Conservation (phyloP, 2,888 invertebrate genomes). For the Exephanes ischioxanthus region DNA sequence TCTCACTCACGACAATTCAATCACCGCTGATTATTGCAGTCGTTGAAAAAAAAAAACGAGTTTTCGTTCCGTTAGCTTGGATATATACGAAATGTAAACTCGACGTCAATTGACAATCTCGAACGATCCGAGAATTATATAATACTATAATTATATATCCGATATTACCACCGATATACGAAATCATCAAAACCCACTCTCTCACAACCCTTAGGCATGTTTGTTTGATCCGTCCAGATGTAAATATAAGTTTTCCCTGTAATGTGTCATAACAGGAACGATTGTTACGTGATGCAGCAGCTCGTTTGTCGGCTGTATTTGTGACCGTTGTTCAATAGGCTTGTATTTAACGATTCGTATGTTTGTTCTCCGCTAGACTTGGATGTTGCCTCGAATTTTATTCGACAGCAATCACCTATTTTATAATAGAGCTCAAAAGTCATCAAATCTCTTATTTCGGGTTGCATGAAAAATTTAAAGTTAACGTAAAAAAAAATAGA, state of each 20-base stretch:
- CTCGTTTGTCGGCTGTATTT: constrained; percentile 69
- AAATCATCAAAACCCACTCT: constrained; percentile 58
- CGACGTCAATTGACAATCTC: constrained; percentile 26
- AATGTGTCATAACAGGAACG: constrained; percentile 69
- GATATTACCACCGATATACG: constrained; percentile 46
- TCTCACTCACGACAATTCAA: constrained; percentile 36
- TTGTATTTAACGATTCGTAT: constrained; percentile 56
- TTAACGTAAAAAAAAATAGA: background rate
- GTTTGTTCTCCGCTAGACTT: constrained; percentile 68
- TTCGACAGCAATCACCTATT: constrained; percentile 3
- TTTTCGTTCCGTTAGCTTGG: constrained; percentile 28
- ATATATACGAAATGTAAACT: constrained; percentile 36
- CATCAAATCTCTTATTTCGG: background rate
- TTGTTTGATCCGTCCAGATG: constrained; percentile 48
- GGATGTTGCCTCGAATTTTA: constrained; percentile 53
- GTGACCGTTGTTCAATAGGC: constrained; percentile 62
- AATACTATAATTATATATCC: constrained; percentile 9
- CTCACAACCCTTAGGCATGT: constrained; percentile 70
- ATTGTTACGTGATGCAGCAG: constrained; percentile 61
- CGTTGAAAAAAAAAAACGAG: constrained; percentile 3
- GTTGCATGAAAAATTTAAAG: constrained; percentile 15
- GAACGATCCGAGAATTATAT: constrained; percentile 26
- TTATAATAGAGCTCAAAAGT: constrained; percentile 26
- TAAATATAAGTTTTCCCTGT: constrained; percentile 44
- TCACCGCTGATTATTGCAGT: constrained; percentile 41